Conservation (phyloP, 2,113 vertebrate species). For the Ptilonorhynchus violaceus region DNA sequence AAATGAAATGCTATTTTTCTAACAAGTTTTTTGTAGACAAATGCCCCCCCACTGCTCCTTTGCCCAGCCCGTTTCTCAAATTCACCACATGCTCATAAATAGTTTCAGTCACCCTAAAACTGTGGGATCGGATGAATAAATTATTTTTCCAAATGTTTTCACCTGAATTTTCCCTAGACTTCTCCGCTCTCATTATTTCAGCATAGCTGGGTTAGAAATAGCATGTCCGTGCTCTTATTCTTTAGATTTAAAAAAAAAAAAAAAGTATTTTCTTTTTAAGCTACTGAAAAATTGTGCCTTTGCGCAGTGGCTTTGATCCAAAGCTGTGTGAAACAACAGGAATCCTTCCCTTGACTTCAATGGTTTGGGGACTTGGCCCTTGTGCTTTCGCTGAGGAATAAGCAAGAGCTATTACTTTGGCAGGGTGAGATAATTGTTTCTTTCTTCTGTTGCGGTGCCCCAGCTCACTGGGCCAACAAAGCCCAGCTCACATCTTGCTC, state of each 20-base stretch:
- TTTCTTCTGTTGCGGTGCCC: background rate
- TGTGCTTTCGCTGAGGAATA: background rate
- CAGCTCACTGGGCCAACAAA: background rate
- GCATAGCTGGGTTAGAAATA: background rate
- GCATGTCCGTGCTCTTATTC: background rate
- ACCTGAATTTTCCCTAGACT: background rate
- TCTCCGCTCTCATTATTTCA: background rate
- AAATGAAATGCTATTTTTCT: background rate
- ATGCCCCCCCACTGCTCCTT: accelerated
- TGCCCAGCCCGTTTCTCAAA: background rate
- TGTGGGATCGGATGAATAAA: background rate
- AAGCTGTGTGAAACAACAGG: background rate
- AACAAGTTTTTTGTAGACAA: background rate
- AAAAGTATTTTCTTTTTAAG: background rate
- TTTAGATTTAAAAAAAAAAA: background rate
- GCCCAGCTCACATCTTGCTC: background rate
- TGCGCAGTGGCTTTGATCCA: background rate
- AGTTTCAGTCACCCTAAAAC: background rate
- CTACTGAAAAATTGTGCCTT: background rate
- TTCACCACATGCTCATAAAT: background rate
- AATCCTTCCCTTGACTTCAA: background rate
- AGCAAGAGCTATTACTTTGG: background rate
- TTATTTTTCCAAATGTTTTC: background rate
- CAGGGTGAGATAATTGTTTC: background rate
- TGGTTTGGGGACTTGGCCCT: background rate